These are phyloP conservation scores for Trachelus troglodyta DNA, from an alignment of 2,888 invertebrate genomes.

Conservation along the genomic window DNA sequence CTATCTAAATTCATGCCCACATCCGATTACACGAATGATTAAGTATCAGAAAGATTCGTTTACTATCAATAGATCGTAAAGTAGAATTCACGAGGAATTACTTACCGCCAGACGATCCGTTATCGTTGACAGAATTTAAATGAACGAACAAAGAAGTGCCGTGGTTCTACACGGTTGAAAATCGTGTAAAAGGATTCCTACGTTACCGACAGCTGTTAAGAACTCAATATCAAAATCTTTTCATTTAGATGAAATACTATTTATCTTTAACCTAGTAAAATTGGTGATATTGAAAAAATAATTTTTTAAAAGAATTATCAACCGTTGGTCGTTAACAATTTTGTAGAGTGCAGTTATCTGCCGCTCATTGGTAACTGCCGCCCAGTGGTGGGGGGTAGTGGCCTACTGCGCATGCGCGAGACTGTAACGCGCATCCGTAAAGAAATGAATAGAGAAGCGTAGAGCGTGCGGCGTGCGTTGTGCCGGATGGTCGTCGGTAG, in stretches of 20 bases:
- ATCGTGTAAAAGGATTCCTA: neutral
- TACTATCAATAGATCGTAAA: neutral
- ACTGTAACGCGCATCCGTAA: neutral
- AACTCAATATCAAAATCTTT: neutral
- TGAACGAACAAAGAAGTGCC: no score
- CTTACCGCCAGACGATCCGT: neutral
- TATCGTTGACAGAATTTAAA: neutral
- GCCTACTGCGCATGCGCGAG: neutral
- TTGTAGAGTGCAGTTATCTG: neutral
- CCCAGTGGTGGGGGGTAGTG: no score
- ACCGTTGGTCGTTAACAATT: no score
- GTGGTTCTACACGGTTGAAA: no score
- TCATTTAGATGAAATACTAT: neutral
- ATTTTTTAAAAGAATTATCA: neutral
- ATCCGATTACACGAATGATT: neutral
- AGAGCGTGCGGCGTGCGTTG: neutral
- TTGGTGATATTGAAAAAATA: neutral
- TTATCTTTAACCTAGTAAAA: neutral
- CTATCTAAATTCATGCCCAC: neutral
- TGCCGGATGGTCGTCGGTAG: neutral
- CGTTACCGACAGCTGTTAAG: neutral
- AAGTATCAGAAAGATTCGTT: neutral
- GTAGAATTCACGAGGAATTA: neutral
- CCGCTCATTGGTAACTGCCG: no score
- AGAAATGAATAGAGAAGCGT: neutral